These are phyloP conservation scores for Nemapogon koenigi DNA, from an alignment of 2,888 invertebrate genomes.

Conservation along the genomic window DNA sequence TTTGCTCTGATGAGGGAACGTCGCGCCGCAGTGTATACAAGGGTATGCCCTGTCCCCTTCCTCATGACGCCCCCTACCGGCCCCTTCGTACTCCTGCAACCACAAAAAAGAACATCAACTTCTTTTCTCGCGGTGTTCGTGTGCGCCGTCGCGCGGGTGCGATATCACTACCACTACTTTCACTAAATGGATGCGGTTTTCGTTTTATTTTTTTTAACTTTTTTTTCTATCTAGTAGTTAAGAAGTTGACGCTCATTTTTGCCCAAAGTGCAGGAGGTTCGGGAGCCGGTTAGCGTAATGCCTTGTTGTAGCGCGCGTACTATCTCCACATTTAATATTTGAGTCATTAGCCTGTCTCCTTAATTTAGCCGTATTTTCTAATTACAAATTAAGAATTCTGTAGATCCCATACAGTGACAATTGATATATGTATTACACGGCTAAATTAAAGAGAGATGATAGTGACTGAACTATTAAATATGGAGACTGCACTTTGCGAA, in stretches of 20 bases:
- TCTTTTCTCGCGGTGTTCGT: constrained; percentile 69
- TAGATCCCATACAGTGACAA: too few relatives aligned
- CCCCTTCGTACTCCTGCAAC: constrained; percentile 91
- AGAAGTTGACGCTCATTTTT: constrained; percentile 92
- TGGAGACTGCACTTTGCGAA: too few relatives aligned
- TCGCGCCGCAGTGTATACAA: constrained; percentile 89
- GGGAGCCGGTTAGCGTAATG: constrained; percentile 55
- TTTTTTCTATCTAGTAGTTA: constrained; percentile 54
- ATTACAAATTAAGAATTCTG: too few relatives aligned
- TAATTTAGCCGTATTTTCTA: too few relatives aligned
- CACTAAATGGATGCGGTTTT: constrained; percentile 58
- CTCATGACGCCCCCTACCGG: constrained; percentile 57
- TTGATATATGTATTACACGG: too few relatives aligned
- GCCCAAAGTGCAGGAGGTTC: constrained; percentile 70
- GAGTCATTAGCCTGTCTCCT: too few relatives aligned
- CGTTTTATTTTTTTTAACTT: constrained; percentile 34
- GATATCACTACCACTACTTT: constrained; percentile 60
- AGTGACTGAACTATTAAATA: too few relatives aligned
- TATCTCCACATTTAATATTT: constrained; percentile 1
- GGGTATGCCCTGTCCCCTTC: constrained; percentile 68
- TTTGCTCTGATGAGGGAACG: constrained; percentile 91
- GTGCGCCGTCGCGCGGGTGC: constrained; percentile 51
- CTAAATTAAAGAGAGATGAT: too few relatives aligned
- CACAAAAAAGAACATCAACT: constrained; percentile 87
- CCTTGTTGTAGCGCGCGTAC: constrained; percentile 55